phyloP scores from a whole-genome alignment of 2,888 invertebrate species.

The Drosophila anceps region DNA sequence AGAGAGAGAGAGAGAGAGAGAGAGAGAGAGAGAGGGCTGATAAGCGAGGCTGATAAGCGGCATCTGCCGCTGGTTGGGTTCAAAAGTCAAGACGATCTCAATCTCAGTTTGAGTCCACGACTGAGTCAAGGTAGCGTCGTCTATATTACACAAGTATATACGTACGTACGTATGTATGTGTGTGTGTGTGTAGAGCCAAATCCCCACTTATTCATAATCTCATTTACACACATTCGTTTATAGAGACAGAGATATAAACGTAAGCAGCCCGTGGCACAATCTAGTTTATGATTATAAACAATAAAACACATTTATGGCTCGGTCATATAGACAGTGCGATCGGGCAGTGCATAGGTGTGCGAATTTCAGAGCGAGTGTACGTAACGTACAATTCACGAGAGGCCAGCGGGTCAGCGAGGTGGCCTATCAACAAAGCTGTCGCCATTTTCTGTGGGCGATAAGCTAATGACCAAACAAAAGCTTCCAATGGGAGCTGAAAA shows the following conservation, averaged over 20 bases:
- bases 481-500: constrained; percentile 1
- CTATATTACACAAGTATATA: neutral
- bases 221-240: constrained; percentile 10
- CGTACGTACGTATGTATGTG: neutral
- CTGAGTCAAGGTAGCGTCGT: constrained; percentile 2
- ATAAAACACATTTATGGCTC: constrained; percentile 64
- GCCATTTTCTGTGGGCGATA: constrained; percentile 36
- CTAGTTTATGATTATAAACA: constrained; percentile 57
- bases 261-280: constrained; percentile 31
- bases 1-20: too few species aligned
- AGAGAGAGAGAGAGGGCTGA: too few species aligned
- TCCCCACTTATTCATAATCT: constrained; percentile 4
- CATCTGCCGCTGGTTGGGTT: neutral
- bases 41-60: constrained; percentile 32
- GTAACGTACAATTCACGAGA: constrained; percentile 5
- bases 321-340: constrained; percentile 58
- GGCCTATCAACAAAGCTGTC: constrained; percentile 50
- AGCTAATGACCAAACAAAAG: constrained; percentile 13
- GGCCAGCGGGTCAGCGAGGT: constrained; percentile 25
- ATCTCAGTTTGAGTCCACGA: neutral
- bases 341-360: constrained; percentile 30
- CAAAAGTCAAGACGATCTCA: constrained; percentile 15
- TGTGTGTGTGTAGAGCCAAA: neutral
- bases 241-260: constrained; percentile 4
- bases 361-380: constrained; percentile 35